Conservation (phyloP, 92 coral and sea anemone species). For the Zoanthus gigantus region DNA sequence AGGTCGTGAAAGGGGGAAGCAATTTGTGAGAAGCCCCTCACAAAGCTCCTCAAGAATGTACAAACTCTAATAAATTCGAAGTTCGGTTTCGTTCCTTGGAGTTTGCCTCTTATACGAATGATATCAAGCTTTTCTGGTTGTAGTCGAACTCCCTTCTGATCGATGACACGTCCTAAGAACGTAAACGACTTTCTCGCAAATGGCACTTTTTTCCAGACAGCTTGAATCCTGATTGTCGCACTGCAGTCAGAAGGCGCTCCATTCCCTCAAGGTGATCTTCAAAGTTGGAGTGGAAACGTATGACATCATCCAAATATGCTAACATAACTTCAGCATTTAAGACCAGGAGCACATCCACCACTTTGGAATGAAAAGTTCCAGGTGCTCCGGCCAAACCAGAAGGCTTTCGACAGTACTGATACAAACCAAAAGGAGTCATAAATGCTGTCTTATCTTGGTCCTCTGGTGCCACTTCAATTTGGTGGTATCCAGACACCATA, state of each 20-base stretch:
- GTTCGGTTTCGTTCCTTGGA: slow-evolving; percentile 60
- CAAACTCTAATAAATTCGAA: slow-evolving; percentile 33
- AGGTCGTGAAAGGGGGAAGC: slow-evolving; percentile 65
- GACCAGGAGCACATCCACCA: slow-evolving; percentile 57
- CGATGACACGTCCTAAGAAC: slow-evolving; percentile 62
- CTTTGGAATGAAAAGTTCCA: slow-evolving; percentile 63
- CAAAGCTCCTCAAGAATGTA: slow-evolving; percentile 44
- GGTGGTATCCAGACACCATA: slow-evolving; percentile 58
- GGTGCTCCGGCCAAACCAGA: slow-evolving; percentile 67
- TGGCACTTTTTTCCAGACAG: slow-evolving; percentile 71
- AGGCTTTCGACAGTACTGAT: slow-evolving; percentile 64
- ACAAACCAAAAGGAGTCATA: slow-evolving; percentile 64
- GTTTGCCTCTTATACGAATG: slow-evolving; percentile 52
- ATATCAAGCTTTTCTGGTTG: slow-evolving; percentile 71
- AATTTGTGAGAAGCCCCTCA: slow-evolving; percentile 61
- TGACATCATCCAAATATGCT: slow-evolving; percentile 69
- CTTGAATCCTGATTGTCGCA: slow-evolving; percentile 62
- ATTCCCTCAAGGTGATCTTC: slow-evolving; percentile 64
- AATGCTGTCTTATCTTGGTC: slow-evolving; percentile 62
- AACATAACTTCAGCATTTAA: slow-evolving; percentile 63
- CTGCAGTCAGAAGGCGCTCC: slow-evolving; percentile 44
- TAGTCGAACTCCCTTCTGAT: slow-evolving; percentile 57
- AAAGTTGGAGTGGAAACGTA: slow-evolving; percentile 62
- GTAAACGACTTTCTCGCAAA: slow-evolving; percentile 55
- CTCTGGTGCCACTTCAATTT: slow-evolving; percentile 59